A percentile compares a stretch with the other conserved stretches of the same genome.
Conservation (phyloP, 1,140 invertebrate genomes). For the Drosophila funebris region DNA sequence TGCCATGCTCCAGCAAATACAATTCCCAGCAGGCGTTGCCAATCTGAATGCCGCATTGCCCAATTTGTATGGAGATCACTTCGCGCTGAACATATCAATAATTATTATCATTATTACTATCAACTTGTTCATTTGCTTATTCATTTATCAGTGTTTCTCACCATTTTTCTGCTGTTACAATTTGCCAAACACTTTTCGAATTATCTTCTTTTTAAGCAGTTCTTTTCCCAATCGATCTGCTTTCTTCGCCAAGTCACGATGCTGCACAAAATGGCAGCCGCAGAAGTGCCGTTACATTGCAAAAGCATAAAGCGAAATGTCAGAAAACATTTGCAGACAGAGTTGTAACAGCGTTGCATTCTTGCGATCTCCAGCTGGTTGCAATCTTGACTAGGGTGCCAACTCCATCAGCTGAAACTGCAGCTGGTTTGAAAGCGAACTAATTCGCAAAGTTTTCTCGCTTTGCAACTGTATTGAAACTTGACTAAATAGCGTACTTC, state of each 20-base stretch:
- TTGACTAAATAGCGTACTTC: too few relatives aligned
- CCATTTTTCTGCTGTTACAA: constrained; percentile 17
- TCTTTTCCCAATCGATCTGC: not conserved
- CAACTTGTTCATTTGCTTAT: not conserved
- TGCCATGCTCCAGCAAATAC: constrained; percentile 90
- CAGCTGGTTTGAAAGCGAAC: not conserved
- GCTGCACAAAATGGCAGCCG: constrained; percentile 38
- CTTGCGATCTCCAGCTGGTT: not conserved
- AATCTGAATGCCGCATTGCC: constrained; percentile 89
- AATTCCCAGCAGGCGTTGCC: constrained; percentile 92
- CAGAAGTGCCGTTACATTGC: constrained; percentile 44
- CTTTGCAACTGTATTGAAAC: too few relatives aligned
- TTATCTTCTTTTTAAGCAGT: not conserved
- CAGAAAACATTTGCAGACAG: constrained; percentile 27
- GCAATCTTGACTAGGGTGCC: not conserved
- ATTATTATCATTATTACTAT: not conserved
- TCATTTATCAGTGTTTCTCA: not conserved
- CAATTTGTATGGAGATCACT: constrained; percentile 88
- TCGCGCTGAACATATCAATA: constrained; percentile 84
- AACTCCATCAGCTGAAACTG: too few relatives aligned
- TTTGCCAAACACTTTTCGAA: constrained; percentile 8
- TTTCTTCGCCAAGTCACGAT: constrained; percentile 42
- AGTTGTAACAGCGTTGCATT: constrained; percentile 27
- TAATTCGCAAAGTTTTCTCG: too few relatives aligned
- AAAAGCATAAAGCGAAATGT: constrained; percentile 38